Conservation (phyloP, 2,797 vertebrate genomes). For the Philypnodon macrostomus region DNA sequence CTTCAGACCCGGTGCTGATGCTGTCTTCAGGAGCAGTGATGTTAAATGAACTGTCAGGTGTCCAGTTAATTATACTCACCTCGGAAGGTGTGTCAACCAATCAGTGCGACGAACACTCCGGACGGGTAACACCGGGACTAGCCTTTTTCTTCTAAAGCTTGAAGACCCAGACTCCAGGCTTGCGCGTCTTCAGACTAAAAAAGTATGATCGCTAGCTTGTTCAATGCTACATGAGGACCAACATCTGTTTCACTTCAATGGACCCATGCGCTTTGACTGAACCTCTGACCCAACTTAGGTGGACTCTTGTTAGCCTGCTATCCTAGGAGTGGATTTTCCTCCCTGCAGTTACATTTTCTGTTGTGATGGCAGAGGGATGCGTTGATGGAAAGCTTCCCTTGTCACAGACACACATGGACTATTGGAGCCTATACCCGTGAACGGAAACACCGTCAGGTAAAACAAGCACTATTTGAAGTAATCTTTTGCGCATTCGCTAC, state of each 20-base stretch:
- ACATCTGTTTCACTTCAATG: rapidly evolving
- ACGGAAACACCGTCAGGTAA: too few species aligned
- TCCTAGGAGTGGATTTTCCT: background rate
- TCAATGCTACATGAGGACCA: background rate
- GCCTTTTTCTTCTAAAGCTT: background rate
- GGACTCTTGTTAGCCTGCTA: background rate
- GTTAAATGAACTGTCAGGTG: constrained; percentile 37
- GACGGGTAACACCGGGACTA: too few species aligned
- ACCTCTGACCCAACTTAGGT: background rate
- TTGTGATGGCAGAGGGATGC: constrained; percentile 39
- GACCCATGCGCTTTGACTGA: background rate
- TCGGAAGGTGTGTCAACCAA: constrained; percentile 21
- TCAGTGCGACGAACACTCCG: constrained; percentile 19
- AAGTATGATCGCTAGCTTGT: constrained; percentile 4
- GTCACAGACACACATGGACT: constrained; percentile 32
- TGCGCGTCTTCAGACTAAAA: background rate
- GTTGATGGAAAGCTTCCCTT: constrained; percentile 26
- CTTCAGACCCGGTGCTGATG: background rate
- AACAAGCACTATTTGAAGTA: too few species aligned
- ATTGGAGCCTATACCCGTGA: too few species aligned
- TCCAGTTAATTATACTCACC: constrained; percentile 11
- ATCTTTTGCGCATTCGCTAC: too few species aligned
- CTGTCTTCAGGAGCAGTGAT: constrained; percentile 38
- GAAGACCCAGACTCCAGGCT: background rate
- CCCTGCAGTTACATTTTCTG: background rate